phyloP scores from a whole-genome alignment of 2,797 vertebrate species.

The Capromys pilorides region DNA sequence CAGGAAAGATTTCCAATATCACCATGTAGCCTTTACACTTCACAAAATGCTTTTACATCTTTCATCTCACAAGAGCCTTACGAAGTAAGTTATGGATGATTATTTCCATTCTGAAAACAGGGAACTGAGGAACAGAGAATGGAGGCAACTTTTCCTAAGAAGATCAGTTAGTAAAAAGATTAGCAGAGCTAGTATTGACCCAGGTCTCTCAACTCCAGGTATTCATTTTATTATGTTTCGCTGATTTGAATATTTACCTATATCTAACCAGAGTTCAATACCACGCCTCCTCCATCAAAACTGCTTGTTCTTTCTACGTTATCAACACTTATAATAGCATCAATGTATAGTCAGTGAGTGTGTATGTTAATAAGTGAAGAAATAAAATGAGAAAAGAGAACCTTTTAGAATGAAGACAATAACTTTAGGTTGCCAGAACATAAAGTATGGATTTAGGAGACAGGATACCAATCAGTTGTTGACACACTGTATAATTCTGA shows the following conservation, averaged over 20 bases:
- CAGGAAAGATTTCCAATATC: not conserved
- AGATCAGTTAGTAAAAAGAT: not conserved
- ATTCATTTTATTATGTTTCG: not conserved
- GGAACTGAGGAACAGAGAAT: not conserved
- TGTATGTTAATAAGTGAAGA: constrained; percentile 35
- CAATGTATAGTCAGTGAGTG: not conserved
- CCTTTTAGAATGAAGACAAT: constrained; percentile 37
- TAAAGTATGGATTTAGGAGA: constrained; percentile 57
- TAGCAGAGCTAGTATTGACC: not conserved
- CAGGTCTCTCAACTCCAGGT: not conserved
- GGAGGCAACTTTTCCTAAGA: not conserved
- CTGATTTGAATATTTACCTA: not conserved
- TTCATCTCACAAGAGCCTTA: not conserved
- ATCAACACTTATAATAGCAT: constrained; percentile 10
- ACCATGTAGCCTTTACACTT: not conserved
- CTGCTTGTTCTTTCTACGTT: constrained; percentile 1
- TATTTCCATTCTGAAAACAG: constrained; percentile 32
- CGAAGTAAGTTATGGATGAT: not conserved
- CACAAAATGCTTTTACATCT: not conserved
- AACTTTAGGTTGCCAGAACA: constrained; percentile 59
- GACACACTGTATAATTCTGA: constrained; percentile 76
- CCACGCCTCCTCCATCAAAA: not conserved
- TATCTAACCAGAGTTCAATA: not conserved
- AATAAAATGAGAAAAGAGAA: constrained; percentile 34
- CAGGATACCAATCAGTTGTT: constrained; percentile 68